Evolutionary conservation across 23 tunicate species (phyloP), one percentile per base, ranked within the genome.

Genomic region (Ciona savignyi): DNA sequence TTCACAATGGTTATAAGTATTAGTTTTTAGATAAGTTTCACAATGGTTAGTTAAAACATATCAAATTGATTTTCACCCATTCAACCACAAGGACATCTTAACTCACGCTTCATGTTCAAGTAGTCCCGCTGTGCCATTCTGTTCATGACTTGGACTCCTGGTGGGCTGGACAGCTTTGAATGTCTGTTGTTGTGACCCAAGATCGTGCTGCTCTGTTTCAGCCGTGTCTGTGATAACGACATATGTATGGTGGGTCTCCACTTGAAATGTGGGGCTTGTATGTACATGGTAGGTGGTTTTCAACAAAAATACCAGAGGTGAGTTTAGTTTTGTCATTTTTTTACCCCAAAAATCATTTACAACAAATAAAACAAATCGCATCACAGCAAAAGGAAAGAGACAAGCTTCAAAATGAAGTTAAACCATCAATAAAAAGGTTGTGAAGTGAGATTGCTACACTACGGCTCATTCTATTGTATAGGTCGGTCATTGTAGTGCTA

Each of bases 141-240:
- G 76, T 22, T 20, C 4, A 4, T 2, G 67, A 3, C 35, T 27
- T 30, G 27, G 19, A 2, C 74, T 63, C 67, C 28, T 30, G 48
- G 75, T 62, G 25, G 81, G 70, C 27, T 71, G 89, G 32, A 42
- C 79, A 21, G 93, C 81, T 74, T 68, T 74, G 33, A 86, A 86
- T 22, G 93, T 86, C 63, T 86, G 93, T 62, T 86, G 84, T 60
- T 86, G 81, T 19, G 84, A 62, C 11, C 85, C 93, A 31, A 86
- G 72, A 63, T 86, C 85, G 6, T 35, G 22, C 30, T 79, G 78
- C 35, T 86, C n/a, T n/a, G n/a, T 68, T 6, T 86, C 78, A 42
- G 9, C 15, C 11, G 9, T 42, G 56, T 42, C 56, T 42, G 56
- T 42, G 56, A 15, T 9, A 42, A 15, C n/a, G n/a, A n/a, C n/a